A percentile compares a stretch with the other conserved stretches of the same genome.
Evolutionary conservation across 2,113 vertebrate species (phyloP).

Genomic region (Rhinoderma darwinii): DNA sequence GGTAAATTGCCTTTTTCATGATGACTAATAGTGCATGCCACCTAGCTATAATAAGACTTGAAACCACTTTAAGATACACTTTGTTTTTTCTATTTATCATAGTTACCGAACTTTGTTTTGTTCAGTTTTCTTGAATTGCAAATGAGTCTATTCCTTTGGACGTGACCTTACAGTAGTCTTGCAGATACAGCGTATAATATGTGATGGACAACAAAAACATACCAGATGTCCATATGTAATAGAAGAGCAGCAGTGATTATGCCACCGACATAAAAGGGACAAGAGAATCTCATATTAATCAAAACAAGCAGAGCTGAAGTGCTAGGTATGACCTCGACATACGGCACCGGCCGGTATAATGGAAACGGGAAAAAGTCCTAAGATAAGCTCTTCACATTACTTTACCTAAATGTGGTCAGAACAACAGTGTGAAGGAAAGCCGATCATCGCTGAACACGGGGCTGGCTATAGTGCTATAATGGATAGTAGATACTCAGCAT

Average conservation of each 20-base stretch:
- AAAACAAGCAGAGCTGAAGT: neutral
- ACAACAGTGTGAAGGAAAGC: neutral
- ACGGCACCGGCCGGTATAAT: neutral
- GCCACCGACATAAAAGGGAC: neutral
- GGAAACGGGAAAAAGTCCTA: neutral
- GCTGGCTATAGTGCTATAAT: neutral
- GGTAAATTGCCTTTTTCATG: too few species aligned
- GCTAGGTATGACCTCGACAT: neutral
- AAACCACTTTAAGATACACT: too few species aligned
- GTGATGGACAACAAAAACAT: neutral
- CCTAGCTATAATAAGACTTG: too few species aligned
- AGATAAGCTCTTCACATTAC: neutral
- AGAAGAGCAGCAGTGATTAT: neutral
- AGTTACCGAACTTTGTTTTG: neutral
- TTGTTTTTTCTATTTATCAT: too few species aligned
- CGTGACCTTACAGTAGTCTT: neutral
- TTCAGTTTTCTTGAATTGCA: neutral
- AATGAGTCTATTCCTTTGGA: neutral
- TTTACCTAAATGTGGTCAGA: neutral
- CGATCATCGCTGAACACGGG: neutral
- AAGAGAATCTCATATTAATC: neutral
- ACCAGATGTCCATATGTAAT: neutral
- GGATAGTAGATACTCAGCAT: neutral
- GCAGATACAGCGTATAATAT: neutral
- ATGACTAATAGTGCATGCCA: too few species aligned